Base-by-base conservation (phyloP, 2,797 vertebrate genomes). In the Gila robusta region DNA sequence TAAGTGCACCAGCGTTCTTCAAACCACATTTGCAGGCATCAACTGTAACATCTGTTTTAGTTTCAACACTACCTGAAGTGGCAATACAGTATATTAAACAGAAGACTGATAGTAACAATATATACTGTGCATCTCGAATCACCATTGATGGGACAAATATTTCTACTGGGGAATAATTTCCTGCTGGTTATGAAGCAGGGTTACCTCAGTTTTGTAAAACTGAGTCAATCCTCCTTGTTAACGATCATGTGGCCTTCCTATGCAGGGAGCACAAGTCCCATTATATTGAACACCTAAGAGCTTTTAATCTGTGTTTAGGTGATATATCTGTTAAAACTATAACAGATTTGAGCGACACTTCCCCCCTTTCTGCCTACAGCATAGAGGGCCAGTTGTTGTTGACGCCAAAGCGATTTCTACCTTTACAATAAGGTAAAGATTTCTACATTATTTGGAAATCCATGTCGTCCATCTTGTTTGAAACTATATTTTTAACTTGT, bases 321-420 rank as follows among this genome's bases (percentile, higher is more conserved):
- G 49, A 76, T 21, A 12, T 41, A 28, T 69, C 66, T 37, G 23
- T 82, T 59, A 37, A 54, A n/a, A 72, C 52, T 12, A n/a, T 82
- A 54, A n/a, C 47, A 72, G 32, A 85, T 37, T 21, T 82, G 19
- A 86, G 82, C 14, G n/a, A 77, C 54, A 77, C 54, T 52, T 0
- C 26, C 37, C 37, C 66, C 28, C 74, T 81, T 69, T 37, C 66
- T 67, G 32, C 72, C n/a, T 80, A 81, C 54, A 49, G 17, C 26
- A 59, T 52, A 59, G 28, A 83, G 6, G 81, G 69, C 16, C 5
- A 49, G 39, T 59, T 83, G 81, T 49, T 83, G 81, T 73, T 83
- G 44, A 71, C 49, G 11, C 19, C 37, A 47, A 71, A 83, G 67
- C 21, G n/a, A 16, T 70, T 44, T 44, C n/a, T 67, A 32, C 39